Base-by-base conservation (phyloP, 2,113 vertebrate species). In the Cisticola juncidis region DNA sequence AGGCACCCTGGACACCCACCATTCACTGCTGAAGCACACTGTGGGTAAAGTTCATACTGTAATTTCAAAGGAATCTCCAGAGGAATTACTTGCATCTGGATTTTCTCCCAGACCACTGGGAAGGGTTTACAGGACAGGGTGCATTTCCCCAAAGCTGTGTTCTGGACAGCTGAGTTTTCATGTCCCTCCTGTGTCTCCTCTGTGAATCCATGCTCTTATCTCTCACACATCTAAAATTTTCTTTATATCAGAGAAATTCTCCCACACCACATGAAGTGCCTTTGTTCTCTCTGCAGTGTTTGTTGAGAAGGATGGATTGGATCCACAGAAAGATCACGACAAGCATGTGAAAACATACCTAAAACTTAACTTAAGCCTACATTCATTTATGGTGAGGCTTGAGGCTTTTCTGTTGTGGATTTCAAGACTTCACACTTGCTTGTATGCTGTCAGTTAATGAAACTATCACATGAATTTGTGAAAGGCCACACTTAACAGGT, bases 301-400 rank as follows among this genome's bases (percentile, higher is more conserved):
- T 90, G 14, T 64, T 86, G 68, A 54, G 47, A 76, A 86, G 85
- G 28, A 83, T 70, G 66, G 56, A 76, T 51, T 77, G 54, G 45
- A 77, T 48, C 8, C 24, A 89, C 17, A 62, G 35, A 86, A 90
- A 68, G 31, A 70, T 48, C 26, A 28, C 1, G 4, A 11, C 5
- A 58, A 17, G 76, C 64, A 70, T 71, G 44, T 42, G 88, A 88
- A 95, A 93, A 90, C 56, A 86, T 29, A 88, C 38, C 54, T 90
- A 62, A 92, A 83, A 74, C 11, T 66, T 86, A 78, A 71, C 48
- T 89, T 86, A 70, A 91, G 53, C 36, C 40, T 83, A 36, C 24
- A 38, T 56, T 77, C 31, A 68, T 56, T 78, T 71, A 78, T n/a
- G n/a, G 44, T 13, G 33, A 35, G 73, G 47, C 25, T 83, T 19